Conservation (phyloP, 2,888 invertebrate species). For the Luffia ferchaultella region DNA sequence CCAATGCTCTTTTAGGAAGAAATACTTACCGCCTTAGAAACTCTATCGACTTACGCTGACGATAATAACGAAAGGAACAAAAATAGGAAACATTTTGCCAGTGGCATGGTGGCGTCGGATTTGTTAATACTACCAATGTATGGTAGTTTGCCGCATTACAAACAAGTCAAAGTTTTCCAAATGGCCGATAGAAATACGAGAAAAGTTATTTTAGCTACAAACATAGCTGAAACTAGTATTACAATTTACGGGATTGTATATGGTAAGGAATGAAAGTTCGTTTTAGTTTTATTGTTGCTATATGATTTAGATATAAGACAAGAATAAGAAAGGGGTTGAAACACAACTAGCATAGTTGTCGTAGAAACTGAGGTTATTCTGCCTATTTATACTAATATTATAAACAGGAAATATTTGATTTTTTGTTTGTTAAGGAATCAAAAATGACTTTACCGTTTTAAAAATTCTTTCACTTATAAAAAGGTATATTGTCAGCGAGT, state of each 20-base stretch:
- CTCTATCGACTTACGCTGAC: constrained; percentile 69
- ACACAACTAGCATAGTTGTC: too few species aligned
- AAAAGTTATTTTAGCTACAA: constrained; percentile 93
- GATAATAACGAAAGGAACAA: constrained; percentile 54
- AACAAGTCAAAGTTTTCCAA: constrained; percentile 74
- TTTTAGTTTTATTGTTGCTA: too few species aligned
- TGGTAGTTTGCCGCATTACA: constrained; percentile 79
- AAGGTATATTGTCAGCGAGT: too few species aligned
- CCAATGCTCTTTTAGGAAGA: too few species aligned
- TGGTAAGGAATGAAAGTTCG: constrained; percentile 63
- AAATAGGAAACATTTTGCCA: constrained; percentile 41
- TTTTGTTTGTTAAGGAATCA: too few species aligned
- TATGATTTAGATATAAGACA: too few species aligned
- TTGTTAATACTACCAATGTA: constrained; percentile 88
- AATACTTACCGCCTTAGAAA: constrained; percentile 78
- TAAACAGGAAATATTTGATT: too few species aligned
- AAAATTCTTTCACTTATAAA: too few species aligned
- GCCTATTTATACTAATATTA: too few species aligned
- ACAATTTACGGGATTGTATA: constrained; percentile 94
- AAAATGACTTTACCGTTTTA: too few species aligned
- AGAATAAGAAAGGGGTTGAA: too few species aligned
- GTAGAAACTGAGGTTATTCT: too few species aligned
- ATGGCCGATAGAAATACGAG: constrained; percentile 74
- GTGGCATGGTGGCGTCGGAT: constrained; percentile 40
- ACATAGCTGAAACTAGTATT: constrained; percentile 96